Evolutionary conservation across 2,888 invertebrate species (phyloP).

Genomic region (Stenoptilia bipunctidactyla): DNA sequence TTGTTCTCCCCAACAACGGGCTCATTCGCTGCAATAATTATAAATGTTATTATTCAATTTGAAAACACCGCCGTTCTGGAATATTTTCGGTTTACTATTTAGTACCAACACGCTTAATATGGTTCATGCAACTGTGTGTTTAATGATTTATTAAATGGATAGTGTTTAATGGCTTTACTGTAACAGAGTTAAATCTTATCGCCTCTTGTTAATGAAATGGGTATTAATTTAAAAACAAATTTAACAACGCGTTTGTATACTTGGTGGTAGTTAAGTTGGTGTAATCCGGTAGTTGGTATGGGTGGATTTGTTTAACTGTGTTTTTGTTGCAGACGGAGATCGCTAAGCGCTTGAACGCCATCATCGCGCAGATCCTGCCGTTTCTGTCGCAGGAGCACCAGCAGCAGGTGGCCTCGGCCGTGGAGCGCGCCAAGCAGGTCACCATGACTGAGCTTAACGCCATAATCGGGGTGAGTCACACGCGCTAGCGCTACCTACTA

Average conservation of each 20-base stretch:
- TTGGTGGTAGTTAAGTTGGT: too few relatives aligned
- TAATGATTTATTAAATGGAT: too few relatives aligned
- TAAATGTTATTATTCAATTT: constrained; percentile 37
- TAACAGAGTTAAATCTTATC: too few relatives aligned
- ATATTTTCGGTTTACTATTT: constrained; percentile 42
- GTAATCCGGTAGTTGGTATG: constrained; percentile 3
- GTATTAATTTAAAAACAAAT: too few relatives aligned
- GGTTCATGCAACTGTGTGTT: too few relatives aligned
- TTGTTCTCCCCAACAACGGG: constrained; percentile 45
- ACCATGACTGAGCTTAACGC: constrained; percentile 95
- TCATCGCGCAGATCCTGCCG: constrained; percentile 93
- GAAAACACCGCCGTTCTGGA: constrained; percentile 41
- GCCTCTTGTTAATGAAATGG: too few relatives aligned
- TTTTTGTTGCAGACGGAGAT: constrained; percentile 88
- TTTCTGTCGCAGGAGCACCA: constrained; percentile 93
- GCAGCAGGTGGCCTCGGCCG: constrained; percentile 92
- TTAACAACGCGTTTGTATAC: too few relatives aligned
- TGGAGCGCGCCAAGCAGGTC: constrained; percentile 95
- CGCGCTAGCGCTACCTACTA: background rate
- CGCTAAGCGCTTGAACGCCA: constrained; percentile 92
- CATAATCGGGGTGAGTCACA: constrained; percentile 88
- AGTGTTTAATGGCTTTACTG: too few relatives aligned
- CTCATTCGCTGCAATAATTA: constrained; percentile 51
- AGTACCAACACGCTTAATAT: too few relatives aligned
- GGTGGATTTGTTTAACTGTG: constrained; percentile 13